Conservation (phyloP, 2,113 vertebrate genomes). For the Corydoras sp. region DNA sequence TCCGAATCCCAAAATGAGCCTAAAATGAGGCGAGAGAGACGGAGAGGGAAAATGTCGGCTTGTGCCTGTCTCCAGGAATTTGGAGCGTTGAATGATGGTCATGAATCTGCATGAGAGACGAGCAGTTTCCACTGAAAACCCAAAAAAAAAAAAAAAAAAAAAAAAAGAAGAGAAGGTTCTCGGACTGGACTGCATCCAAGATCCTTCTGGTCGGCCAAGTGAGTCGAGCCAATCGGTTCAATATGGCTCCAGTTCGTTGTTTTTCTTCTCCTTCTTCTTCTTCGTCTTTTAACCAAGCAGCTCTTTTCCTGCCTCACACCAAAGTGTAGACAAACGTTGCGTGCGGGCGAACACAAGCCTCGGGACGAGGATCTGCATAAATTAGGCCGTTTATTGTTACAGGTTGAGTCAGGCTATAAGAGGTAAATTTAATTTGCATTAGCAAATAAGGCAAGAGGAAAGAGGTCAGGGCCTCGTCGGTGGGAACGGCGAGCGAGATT, state of each 20-base stretch:
- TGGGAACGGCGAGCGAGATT: background rate
- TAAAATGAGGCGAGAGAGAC: constrained; percentile 12
- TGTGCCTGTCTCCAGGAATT: constrained; percentile 14
- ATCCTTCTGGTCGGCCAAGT: constrained; percentile 9
- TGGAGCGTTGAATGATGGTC: constrained; percentile 7
- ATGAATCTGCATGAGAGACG: constrained; percentile 16
- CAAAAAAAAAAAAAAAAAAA: no score
- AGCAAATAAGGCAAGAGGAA: constrained; percentile 1
- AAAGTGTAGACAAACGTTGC: background rate
- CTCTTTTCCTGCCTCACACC: background rate
- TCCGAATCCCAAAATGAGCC: constrained; percentile 14
- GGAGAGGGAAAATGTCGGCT: constrained; percentile 10
- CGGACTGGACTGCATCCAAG: constrained; percentile 5
- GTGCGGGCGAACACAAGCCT: background rate
- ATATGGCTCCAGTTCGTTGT: constrained; percentile 16
- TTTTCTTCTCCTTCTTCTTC: background rate
- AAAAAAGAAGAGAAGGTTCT: constrained; percentile 4
- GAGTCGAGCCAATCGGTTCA: constrained; percentile 19
- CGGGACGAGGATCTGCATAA: background rate
- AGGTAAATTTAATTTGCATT: constrained; percentile 11
- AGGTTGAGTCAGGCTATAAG: background rate
- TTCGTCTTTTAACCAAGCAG: background rate
- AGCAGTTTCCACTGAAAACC: background rate
- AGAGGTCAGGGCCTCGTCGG: background rate
- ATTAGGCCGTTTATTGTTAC: constrained; percentile 2